These are phyloP conservation scores for Dascyllus trimaculatus DNA, from an alignment of 2,113 vertebrate genomes.

Conservation along the genomic window DNA sequence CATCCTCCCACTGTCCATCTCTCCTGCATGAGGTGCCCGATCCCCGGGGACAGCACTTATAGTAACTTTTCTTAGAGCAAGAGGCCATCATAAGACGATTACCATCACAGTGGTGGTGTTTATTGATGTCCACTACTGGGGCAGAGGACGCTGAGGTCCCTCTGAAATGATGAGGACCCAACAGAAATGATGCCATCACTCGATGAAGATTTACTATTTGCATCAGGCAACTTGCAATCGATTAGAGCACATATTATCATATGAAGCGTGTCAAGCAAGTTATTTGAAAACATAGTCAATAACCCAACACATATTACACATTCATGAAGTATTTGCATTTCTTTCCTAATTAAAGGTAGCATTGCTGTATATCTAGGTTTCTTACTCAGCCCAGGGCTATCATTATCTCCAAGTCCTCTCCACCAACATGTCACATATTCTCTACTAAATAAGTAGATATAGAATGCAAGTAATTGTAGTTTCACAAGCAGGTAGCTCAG, in stretches of 20 bases:
- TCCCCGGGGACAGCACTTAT: constrained; percentile 41
- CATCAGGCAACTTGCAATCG: constrained; percentile 56
- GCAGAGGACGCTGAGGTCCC: constrained; percentile 45
- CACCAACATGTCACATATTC: background rate
- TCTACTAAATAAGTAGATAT: too few relatives aligned
- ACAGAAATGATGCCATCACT: constrained; percentile 68
- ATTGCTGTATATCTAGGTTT: background rate
- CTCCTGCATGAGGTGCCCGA: constrained; percentile 40
- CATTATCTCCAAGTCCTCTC: background rate
- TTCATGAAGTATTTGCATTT: too few relatives aligned
- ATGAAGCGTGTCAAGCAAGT: too few relatives aligned
- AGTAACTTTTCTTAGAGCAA: constrained; percentile 58
- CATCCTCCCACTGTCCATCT: constrained; percentile 23
- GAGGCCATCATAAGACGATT: constrained; percentile 67
- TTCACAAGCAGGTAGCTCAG: background rate
- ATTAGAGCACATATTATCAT: constrained; percentile 59
- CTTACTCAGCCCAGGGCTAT: background rate
- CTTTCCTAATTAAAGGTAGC: background rate
- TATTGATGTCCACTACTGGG: constrained; percentile 65
- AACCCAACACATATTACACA: too few relatives aligned
- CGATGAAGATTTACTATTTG: constrained; percentile 72
- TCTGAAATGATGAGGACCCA: constrained; percentile 55
- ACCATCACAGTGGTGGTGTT: constrained; percentile 46
- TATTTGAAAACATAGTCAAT: constrained; percentile 10
- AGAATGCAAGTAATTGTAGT: too few relatives aligned